phyloP scores from a whole-genome alignment of 2,797 vertebrate species.

The Myioborus miniatus region DNA sequence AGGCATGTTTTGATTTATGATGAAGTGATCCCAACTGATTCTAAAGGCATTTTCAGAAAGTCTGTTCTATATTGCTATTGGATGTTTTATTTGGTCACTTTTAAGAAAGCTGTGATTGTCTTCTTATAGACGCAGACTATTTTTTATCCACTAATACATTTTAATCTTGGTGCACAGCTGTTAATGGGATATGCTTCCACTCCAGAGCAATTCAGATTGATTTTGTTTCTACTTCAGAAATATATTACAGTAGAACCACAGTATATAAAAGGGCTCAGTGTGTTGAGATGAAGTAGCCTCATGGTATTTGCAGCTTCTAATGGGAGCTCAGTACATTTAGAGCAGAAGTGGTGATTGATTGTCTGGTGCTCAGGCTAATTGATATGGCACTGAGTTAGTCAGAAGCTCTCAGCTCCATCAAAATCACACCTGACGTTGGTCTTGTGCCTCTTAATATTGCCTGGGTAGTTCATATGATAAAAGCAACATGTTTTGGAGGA shows the following conservation, averaged over 20 bases:
- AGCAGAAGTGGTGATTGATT: conserved; percentile 49
- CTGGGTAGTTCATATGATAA: conserved; percentile 1
- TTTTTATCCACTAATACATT: conserved; percentile 53
- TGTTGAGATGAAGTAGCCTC: conserved; percentile 39
- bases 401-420: conserved; percentile 64
- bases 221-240: conserved; percentile 67
- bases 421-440: conserved; percentile 24
- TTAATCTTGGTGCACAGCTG: conserved; percentile 37
- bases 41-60: not conserved
- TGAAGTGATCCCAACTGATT: conserved; percentile 11
- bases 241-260: conserved; percentile 29
- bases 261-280: conserved; percentile 45
- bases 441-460: conserved; percentile 35
- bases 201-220: conserved; percentile 54
- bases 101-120: conserved; percentile 37
- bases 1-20: not conserved
- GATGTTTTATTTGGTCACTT: conserved; percentile 36
- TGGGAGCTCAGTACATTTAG: conserved; percentile 50
- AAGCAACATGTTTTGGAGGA: conserved; percentile 20
- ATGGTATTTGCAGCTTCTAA: conserved; percentile 31
- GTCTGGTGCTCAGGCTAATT: conserved; percentile 36
- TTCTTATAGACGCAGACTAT: not conserved
- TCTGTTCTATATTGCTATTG: conserved; percentile 12
- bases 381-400: conserved; percentile 43
- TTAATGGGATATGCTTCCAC: conserved; percentile 54